These are phyloP conservation scores for Botia kubotai DNA, from an alignment of 2,797 vertebrate genomes.

Conservation along the genomic window DNA sequence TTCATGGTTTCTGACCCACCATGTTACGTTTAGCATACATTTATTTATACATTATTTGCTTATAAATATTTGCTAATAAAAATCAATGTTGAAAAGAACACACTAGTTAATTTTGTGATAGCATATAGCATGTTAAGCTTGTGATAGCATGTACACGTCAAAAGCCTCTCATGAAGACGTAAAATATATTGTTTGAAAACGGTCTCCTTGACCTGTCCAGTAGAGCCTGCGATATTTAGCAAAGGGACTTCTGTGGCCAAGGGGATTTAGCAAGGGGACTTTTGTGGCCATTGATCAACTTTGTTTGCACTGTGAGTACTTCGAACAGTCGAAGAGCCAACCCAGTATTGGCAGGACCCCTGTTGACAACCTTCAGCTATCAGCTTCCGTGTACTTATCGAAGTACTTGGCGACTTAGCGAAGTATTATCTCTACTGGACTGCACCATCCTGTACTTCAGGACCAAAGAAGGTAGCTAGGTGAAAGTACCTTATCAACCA, in stretches of 20 bases:
- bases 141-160: too few species aligned
- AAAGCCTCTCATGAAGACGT: too few species aligned
- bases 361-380: not conserved
- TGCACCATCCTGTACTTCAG: not conserved
- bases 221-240: not conserved
- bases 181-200: too few species aligned
- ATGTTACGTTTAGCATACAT: too few species aligned
- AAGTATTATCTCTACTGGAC: not conserved
- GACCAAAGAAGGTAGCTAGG: not conserved
- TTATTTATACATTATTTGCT: too few species aligned
- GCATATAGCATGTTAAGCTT: too few species aligned
- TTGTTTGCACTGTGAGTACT: not conserved
- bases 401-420: not conserved
- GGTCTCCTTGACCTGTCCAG: too few species aligned
- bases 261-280: slow-evolving; percentile 1
- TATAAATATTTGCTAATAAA: too few species aligned
- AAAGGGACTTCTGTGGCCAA: too few species aligned
- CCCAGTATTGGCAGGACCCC: not conserved
- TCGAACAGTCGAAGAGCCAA: not conserved
- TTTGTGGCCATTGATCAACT: not conserved
- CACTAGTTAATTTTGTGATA: too few species aligned
- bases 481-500: not conserved
- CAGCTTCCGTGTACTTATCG: not conserved
- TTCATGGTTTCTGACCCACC: too few species aligned
- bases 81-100: too few species aligned